Base-by-base conservation (phyloP, 2,888 invertebrate species). In the Proisotoma minuta region DNA sequence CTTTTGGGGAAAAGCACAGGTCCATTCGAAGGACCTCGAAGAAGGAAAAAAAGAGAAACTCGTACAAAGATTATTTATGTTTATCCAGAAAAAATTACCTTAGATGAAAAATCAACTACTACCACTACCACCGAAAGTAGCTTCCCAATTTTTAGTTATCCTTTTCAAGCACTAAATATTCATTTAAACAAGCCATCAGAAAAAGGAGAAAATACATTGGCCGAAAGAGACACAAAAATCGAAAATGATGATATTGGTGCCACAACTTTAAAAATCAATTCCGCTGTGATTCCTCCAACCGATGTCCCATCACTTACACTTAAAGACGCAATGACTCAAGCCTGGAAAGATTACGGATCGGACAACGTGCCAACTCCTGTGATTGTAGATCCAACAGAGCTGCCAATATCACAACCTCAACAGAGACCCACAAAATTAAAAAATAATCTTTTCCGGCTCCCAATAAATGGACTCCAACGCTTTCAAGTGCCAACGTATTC, bases 1-100 rank as follows among this genome's bases (percentile, higher is more conserved):
- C 20, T 27, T 8, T 15, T 66, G 26, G 66, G 66, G 3, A 29
- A 47, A 4, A 51, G 58, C 23, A 22, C 20, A 10, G 63, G 34
- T 3, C 29, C 66, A 2, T 66, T 66, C 24, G 50, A 51, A 27
- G 66, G 66, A 10, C 66, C 66, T 0, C 39, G 66, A 23, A 3
- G 59, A 22, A 60, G 53, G n/a, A 22, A 51, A 39, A 57, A 60
- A 15, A 54, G 59, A 22, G 22, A 49, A 51, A 40, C 22, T 57
- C 1, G 20, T 34, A 4, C 24, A 5, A 15, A 53, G 22, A 28
- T 48, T 12, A 2, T 57, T n/a, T 4, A 48, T 15, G 34, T 49
- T 18, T 48, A 53, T 10, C 22, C 53, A 12, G 18, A 53, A 12
- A 8, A 8, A 34, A 15, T 34, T 34, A 34, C 34, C 15, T 15